phyloP scores from a whole-genome alignment of 2,113 vertebrate species.

The Menidia beryllina region DNA sequence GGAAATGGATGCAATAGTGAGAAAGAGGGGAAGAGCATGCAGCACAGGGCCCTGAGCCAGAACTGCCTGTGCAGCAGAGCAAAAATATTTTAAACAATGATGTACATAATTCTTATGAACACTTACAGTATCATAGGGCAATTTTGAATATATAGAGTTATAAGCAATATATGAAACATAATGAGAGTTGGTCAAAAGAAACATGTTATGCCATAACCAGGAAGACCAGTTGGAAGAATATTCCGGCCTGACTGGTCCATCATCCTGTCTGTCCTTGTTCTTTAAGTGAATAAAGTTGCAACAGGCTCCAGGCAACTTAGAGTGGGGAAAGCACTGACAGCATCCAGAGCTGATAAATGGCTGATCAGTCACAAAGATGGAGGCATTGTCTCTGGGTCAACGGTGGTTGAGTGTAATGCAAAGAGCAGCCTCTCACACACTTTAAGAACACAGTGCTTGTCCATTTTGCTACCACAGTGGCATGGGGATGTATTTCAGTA shows the following conservation, averaged over 20 bases:
- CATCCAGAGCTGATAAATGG: slow-evolving; percentile 72
- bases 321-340: slow-evolving; percentile 48
- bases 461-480: slow-evolving; percentile 3
- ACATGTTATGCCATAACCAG: too few species aligned
- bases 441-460: slow-evolving; percentile 3
- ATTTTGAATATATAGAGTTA: too few species aligned
- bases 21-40: too few species aligned
- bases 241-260: slow-evolving; percentile 44
- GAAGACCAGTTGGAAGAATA: slow-evolving; percentile 1
- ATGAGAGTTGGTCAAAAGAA: too few species aligned
- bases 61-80: too few species aligned
- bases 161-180: too few species aligned
- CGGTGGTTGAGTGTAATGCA: slow-evolving; percentile 70
- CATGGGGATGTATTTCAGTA: neutral
- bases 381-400: slow-evolving; percentile 70
- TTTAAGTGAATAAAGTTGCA: slow-evolving; percentile 44
- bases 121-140: too few species aligned
- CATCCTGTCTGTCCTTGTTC: slow-evolving; percentile 57
- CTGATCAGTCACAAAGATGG: slow-evolving; percentile 68
- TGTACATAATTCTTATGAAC: too few species aligned
- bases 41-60: too few species aligned
- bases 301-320: slow-evolving; percentile 68
- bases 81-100: too few species aligned
- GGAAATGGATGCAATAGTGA: too few species aligned
- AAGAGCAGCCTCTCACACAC: slow-evolving; percentile 43